Conservation (phyloP, 2,113 vertebrate species). For the Planiliza haematocheilus region DNA sequence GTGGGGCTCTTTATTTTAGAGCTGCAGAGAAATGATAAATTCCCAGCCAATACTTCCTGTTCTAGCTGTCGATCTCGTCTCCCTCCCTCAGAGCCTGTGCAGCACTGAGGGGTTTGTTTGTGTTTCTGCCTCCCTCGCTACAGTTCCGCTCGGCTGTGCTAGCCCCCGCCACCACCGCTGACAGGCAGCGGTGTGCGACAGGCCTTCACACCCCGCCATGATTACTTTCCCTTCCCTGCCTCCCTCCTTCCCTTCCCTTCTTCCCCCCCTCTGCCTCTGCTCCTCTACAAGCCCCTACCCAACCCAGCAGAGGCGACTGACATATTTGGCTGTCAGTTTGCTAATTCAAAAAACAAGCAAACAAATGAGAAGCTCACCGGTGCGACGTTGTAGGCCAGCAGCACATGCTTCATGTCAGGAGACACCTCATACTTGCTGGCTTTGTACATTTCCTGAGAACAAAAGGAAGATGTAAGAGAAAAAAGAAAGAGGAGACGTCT, state of each 20-base stretch:
- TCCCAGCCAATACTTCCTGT: conserved; percentile 14
- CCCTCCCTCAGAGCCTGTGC: background rate
- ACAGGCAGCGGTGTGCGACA: conserved; percentile 63
- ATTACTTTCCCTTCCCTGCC: conserved; percentile 60
- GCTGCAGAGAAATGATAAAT: conserved; percentile 38
- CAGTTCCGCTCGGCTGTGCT: conserved; percentile 61
- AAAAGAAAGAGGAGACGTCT: conserved; percentile 60
- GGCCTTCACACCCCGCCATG: conserved; percentile 57
- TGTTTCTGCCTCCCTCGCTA: conserved; percentile 45
- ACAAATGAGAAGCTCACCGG: conserved; percentile 86
- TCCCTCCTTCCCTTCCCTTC: background rate
- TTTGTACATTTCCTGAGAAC: conserved; percentile 90
- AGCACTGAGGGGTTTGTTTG: conserved; percentile 52
- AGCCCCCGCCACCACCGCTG: conserved; percentile 35
- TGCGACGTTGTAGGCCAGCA: conserved; percentile 92
- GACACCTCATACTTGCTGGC: conserved; percentile 94
- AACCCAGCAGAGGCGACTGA: conserved; percentile 37
- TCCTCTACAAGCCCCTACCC: conserved; percentile 12
- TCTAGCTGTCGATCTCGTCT: conserved; percentile 27
- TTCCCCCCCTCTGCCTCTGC: background rate
- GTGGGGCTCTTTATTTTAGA: conserved; percentile 25
- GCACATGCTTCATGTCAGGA: conserved; percentile 92
- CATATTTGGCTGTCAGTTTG: conserved; percentile 69
- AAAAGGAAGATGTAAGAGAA: conserved; percentile 13
- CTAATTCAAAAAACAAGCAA: conserved; percentile 72